Evolutionary conservation across 1,140 invertebrate species (phyloP).

Genomic region (Zaprionus gabonicus): DNA sequence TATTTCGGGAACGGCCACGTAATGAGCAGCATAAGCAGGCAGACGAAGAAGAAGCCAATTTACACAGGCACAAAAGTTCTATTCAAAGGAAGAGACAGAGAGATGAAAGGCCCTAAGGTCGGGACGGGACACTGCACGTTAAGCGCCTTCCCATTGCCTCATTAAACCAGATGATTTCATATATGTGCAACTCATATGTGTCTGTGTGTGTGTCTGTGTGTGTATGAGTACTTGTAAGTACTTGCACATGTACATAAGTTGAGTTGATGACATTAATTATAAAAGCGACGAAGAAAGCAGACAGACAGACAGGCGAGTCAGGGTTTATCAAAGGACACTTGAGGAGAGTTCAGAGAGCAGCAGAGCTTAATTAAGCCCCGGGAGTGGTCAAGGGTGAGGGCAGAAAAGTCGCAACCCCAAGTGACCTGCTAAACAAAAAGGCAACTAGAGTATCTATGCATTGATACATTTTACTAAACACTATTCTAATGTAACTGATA

Average conservation of each 20-base stretch:
- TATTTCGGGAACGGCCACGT: slow-evolving; percentile 6
- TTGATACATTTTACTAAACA: not conserved
- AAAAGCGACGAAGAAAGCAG: slow-evolving; percentile 23
- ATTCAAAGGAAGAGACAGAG: slow-evolving; percentile 34
- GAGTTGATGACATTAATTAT: slow-evolving; percentile 40
- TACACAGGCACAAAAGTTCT: slow-evolving; percentile 36
- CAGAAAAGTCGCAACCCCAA: not conserved
- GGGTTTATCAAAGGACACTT: slow-evolving; percentile 36
- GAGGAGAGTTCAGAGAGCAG: slow-evolving; percentile 1
- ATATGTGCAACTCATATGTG: slow-evolving; percentile 4
- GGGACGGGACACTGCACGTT: slow-evolving; percentile 5
- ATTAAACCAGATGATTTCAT: slow-evolving; percentile 36
- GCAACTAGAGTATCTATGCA: not conserved
- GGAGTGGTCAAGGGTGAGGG: slow-evolving; percentile 4
- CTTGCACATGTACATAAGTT: slow-evolving; percentile 37
- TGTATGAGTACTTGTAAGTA: slow-evolving; percentile 25
- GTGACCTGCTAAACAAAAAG: not conserved
- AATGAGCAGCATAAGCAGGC: slow-evolving; percentile 29
- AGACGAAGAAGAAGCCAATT: slow-evolving; percentile 32
- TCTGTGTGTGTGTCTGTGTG: not conserved
- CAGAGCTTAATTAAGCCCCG: slow-evolving; percentile 25
- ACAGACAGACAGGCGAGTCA: slow-evolving; percentile 12
- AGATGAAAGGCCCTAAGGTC: not conserved
- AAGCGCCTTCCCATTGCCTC: slow-evolving; percentile 38
- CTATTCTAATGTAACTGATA: not conserved